Conservation (phyloP, 2,888 invertebrate species). For the Volucella inanis region DNA sequence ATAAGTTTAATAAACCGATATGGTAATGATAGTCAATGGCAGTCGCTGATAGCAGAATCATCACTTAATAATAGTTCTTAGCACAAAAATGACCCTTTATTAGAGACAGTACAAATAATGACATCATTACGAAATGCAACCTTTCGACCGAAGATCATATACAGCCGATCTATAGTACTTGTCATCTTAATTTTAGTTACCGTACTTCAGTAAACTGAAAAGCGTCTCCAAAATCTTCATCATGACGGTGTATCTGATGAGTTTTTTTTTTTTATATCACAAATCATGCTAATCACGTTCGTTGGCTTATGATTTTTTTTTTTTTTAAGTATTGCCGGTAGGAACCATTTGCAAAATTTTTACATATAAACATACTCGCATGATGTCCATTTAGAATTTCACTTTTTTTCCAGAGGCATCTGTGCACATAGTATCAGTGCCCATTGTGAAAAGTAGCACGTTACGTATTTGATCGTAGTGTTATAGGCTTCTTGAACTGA, state of each 20-base stretch:
- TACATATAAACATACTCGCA: background rate
- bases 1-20: background rate
- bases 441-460: background rate
- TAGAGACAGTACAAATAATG: slow-evolving; percentile 13
- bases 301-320: background rate
- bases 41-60: background rate
- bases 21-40: background rate
- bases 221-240: background rate
- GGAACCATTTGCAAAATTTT: background rate
- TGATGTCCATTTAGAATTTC: background rate
- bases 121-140: slow-evolving; percentile 5
- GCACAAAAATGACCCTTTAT: background rate
- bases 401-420: background rate
- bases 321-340: background rate
- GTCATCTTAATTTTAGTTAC: background rate
- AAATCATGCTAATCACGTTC: slow-evolving; percentile 10
- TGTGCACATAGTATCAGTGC: background rate
- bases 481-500: background rate
- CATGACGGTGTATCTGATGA: too few relatives aligned
- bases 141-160: too few relatives aligned
- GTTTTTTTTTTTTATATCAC: too few relatives aligned
- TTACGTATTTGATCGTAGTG: background rate
- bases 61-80: background rate
- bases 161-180: background rate
- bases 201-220: background rate